phyloP scores from a whole-genome alignment of 2,888 invertebrate genomes.

The Drosophila affinis region DNA sequence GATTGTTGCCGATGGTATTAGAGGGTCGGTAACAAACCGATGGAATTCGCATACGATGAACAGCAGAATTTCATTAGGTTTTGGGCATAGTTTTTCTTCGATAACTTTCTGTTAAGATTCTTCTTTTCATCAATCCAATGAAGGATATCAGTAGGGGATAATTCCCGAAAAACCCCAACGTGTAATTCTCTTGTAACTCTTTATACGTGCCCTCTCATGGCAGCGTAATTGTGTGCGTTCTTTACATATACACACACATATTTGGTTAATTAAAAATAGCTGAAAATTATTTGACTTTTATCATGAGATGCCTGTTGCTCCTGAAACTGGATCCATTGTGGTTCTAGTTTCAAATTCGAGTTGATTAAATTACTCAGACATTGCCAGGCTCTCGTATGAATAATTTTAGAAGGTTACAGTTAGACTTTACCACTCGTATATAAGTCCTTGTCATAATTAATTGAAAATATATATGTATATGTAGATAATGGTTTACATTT shows the following conservation, averaged over 20 bases:
- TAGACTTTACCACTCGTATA: not conserved
- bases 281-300: conserved; percentile 61
- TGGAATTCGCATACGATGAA: too few relatives aligned
- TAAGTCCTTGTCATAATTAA: not conserved
- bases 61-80: too few relatives aligned
- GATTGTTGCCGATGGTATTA: not conserved
- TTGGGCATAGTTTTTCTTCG: too few relatives aligned
- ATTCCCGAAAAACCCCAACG: not conserved
- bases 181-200: not conserved
- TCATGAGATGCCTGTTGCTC: conserved; percentile 22
- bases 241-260: conserved; percentile 31
- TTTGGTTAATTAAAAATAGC: conserved; percentile 74
- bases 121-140: not conserved
- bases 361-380: conserved; percentile 26
- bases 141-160: not conserved
- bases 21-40: not conserved
- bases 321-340: not conserved
- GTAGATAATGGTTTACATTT: not conserved
- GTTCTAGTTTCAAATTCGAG: conserved; percentile 3
- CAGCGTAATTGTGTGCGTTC: conserved; percentile 33
- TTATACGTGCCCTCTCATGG: not conserved
- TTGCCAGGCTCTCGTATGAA: conserved; percentile 10
- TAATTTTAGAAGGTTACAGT: not conserved
- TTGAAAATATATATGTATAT: too few relatives aligned
- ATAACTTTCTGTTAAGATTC: too few relatives aligned